Conservation (phyloP, 2,113 vertebrate genomes). For the Garra rufa region DNA sequence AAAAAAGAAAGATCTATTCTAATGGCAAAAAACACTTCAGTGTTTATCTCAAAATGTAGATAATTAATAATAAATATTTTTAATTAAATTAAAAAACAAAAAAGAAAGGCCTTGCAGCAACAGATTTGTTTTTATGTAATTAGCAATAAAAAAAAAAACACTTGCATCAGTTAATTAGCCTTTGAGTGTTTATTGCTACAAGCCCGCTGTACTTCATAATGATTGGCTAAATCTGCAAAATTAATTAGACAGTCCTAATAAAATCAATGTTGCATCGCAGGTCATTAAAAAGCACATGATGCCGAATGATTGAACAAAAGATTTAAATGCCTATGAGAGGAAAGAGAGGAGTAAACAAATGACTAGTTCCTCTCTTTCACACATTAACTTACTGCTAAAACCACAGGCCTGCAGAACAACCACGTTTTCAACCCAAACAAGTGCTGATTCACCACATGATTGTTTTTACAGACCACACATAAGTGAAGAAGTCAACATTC, state of each 20-base stretch:
- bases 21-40: background rate
- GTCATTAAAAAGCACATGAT: slow-evolving; percentile 48
- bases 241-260: slow-evolving; percentile 49
- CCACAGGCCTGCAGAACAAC: background rate
- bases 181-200: slow-evolving; percentile 44
- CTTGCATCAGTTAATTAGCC: slow-evolving; percentile 62
- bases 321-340: background rate
- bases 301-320: background rate
- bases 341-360: background rate
- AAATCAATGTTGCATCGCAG: slow-evolving; percentile 57
- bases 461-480: background rate
- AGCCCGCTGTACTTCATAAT: slow-evolving; percentile 51
- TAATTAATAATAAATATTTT: slow-evolving; percentile 7
- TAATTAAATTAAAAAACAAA: background rate
- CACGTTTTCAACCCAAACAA: slow-evolving; percentile 1
- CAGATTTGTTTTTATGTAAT: slow-evolving; percentile 56
- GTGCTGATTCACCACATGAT: background rate
- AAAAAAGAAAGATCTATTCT: too few relatives aligned
- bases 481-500: slow-evolving; percentile 32
- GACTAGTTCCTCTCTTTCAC: background rate
- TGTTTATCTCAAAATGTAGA: background rate
- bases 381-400: background rate
- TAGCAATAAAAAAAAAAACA: slow-evolving; percentile 63
- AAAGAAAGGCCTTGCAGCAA: slow-evolving; percentile 32
- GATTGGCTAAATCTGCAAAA: slow-evolving; percentile 54